Base-by-base conservation (phyloP, 2,888 invertebrate species). In the Heteromurus nitidus region DNA sequence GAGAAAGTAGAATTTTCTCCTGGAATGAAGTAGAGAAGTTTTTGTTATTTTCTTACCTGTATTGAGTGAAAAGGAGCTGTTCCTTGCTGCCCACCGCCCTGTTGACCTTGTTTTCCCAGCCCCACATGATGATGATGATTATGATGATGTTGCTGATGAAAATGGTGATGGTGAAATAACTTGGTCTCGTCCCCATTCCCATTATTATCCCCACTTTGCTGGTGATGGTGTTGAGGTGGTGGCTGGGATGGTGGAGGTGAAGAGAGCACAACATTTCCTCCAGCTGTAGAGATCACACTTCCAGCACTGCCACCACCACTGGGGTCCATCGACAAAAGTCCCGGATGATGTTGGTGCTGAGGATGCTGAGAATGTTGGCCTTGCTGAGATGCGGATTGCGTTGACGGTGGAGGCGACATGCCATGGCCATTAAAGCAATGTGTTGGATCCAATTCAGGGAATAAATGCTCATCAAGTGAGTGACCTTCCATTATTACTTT, bases 401-500 rank as follows among this genome's bases (percentile, higher is more conserved):
- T 42, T 60, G 83, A n/a, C 62, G 75, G 50, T 55, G 68, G 55
- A 24, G 58, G 36, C 53, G 79, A 44, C 76, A 76, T 60, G 70
- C 82, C 62, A 82, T 77, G 77, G 18, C 86, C 85, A 85, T 87
- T 87, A 84, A 86, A 87, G 84, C 87, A 85, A 83, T 87, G 87
- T 76, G 84, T 79, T 82, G 85, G 85, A 76, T 87, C 87, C 82
- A 87, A 84, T 82, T 87, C 87, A 80, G 87, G 87, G 84, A 87
- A 87, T 82, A 87, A 86, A 69, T 87, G 85, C 84, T 87, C 85
- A 82, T 87, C 87, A 80, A 87, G 84, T 82, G 86, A 85, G 84
- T 87, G 87, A 83, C 87, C 87, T 87, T 87, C 87, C 87, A 87
- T 87, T 55, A 80, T 85, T 77, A 85, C 84, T 81, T 83, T n/a